Evolutionary conservation across 2,888 invertebrate genomes (phyloP), one percentile per base, ranked within the genome.

Genomic region (Cantharis rustica): DNA sequence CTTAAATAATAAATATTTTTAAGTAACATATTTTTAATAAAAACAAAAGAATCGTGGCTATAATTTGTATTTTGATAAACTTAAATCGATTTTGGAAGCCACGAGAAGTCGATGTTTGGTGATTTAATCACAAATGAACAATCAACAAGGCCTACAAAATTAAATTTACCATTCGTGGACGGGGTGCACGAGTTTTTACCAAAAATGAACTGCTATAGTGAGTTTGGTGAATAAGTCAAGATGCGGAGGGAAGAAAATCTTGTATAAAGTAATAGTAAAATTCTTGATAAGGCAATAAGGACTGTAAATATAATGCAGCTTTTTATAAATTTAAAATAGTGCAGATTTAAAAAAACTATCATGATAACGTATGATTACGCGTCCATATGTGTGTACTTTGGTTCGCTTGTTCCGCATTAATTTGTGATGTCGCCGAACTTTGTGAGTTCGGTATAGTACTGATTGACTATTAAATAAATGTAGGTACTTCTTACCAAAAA

Each of bases 261-360:
- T 84, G 86, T 84, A 85, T 86, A 86, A 82, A 75, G 72, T 80
- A 20, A 80, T 81, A 81, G 83, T 81, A 81, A 84, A 85, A 85
- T 84, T 83, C 20, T 78, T 79, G 78, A 78, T 86, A 86, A 86
- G 86, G 86, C 86, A 86, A 85, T 85, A 86, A 83, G 82, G 83
- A 85, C 82, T 87, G 87, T 87, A 88, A 80, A 87, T 87, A 87
- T 85, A 86, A 86, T 69, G 78, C 75, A 86, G 87, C 87, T 88
- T 88, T 88, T 88, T 88, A 87, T 88, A 88, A 87, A 87, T 86
- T 85, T 82, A 81, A 82, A 84, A 84, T 85, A 85, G 83, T 83
- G 82, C 78, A 70, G 75, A 73, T 71, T 63, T 77, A 79, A 76
- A 80, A 73, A 72, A 77, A 74, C 81, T 16, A 64, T 64, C 80